phyloP scores from a whole-genome alignment of 2,888 invertebrate species.

The Empis livida region DNA sequence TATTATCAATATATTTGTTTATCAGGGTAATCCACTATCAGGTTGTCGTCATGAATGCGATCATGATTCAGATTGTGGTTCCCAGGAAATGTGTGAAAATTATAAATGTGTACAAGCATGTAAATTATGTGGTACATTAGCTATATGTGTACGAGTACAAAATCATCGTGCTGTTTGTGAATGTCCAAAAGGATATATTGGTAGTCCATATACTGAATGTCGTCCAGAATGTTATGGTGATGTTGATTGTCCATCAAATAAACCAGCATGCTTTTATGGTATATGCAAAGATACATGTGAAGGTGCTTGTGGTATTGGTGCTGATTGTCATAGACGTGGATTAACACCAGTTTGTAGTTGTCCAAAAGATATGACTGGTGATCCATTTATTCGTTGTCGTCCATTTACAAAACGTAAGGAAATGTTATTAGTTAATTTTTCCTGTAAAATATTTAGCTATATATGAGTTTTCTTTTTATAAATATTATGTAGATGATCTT shows the following conservation, averaged over 20 bases:
- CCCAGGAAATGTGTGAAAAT: constrained; percentile 53
- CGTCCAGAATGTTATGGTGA: constrained; percentile 69
- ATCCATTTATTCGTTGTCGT: constrained; percentile 70
- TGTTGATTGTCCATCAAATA: constrained; percentile 61
- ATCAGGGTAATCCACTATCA: constrained; percentile 55
- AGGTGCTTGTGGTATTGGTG: constrained; percentile 64
- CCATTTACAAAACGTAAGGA: constrained; percentile 61
- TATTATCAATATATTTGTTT: neutral
- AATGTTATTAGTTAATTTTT: too few relatives aligned
- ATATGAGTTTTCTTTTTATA: too few relatives aligned
- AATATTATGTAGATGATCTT: constrained; percentile 48
- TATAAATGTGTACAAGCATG: constrained; percentile 69
- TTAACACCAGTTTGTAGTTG: constrained; percentile 76
- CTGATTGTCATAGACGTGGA: constrained; percentile 55
- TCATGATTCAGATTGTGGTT: constrained; percentile 57
- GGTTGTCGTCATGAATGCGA: constrained; percentile 80
- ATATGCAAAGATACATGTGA: constrained; percentile 75
- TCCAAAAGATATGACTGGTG: constrained; percentile 75
- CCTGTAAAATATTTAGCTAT: too few relatives aligned
- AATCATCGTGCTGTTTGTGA: constrained; percentile 67
- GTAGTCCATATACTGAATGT: constrained; percentile 63
- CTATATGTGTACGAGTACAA: constrained; percentile 60
- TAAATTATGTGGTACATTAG: constrained; percentile 61
- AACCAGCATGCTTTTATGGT: constrained; percentile 69
- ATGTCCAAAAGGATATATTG: constrained; percentile 70